Base-by-base conservation (phyloP, 2,113 vertebrate species). In the Hypocryptadius cinnamomeus region DNA sequence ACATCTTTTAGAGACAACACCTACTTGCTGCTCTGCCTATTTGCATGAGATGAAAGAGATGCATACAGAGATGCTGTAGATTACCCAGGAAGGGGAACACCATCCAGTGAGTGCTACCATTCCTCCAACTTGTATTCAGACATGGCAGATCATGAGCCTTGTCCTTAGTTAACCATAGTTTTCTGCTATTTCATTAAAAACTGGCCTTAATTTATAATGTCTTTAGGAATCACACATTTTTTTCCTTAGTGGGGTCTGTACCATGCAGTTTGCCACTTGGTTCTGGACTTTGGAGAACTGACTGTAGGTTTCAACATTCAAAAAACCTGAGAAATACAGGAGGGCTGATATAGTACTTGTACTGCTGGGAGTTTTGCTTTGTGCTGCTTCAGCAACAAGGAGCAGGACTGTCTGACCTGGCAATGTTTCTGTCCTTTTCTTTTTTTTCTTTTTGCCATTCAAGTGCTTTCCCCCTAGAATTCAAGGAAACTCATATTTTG, bases 401-500 rank as follows among this genome's bases (percentile, higher is more conserved):
- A 68, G 28, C 25, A 71, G 53, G 45, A 23, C 56, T 68, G 19
- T 64, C 66, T 92, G 90, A 90, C 78, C 74, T 90, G 79, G 25
- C 74, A 60, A 5, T 2, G 0, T 60, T 91, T 88, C 84, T 79
- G 22, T 71, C 31, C 33, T 51, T 59, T 74, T 33, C 15, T n/a
- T 77, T 88, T 84, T 76, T 53, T 74, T 5, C 5, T 56, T 82
- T 90, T 76, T 85, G 59, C 42, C 45, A n/a, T 87, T 70, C 79
- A 80, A 94, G 71, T 77, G 24, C n/a, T 94, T 95, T 85, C 79
- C 42, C 31, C 27, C 13, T 64, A 89, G 51, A 92, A 94, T 84
- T 94, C 82, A 91, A 95, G 87, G 90, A 86, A 95, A 87, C 48
- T 76, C 76, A 48, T 24, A 24, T 89, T 90, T 93, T 78, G 31